Base-by-base conservation (phyloP, 2,888 invertebrate genomes). In the Heliconius ethilla region DNA sequence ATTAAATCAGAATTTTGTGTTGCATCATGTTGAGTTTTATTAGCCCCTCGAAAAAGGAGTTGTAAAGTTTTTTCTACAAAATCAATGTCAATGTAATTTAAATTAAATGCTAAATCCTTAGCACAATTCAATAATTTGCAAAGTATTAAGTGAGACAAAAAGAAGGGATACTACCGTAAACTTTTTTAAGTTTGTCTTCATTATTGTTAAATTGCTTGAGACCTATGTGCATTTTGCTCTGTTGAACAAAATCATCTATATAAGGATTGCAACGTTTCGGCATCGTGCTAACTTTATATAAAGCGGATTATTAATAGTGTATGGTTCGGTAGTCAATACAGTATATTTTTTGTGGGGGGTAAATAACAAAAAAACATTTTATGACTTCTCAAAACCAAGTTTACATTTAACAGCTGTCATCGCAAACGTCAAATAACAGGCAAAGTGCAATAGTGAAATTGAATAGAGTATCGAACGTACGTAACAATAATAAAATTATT, bases 191-290 rank as follows among this genome's bases (percentile, higher is more conserved):
- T 80, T 92, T 87, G 66, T 90, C 89, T 81, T 92, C 90, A 79
- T 90, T 94, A 80, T 94, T 94, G 79, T 92, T 93, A 77, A 90
- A 92, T 82, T 93, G 92, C 83, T 92, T 94, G 6, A 90, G 70
- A 51, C 93, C 89, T 70, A 94, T 86, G 76, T 94, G 90, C 75
- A 90, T 86, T 88, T 94, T 94, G 76, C 92, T 91, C 87, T 94
- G 94, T 11, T 90, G 91, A 37, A 93, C 84, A 82, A 87, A 92
- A 82, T 94, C 94, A 80, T 94, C 92, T 40, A 83, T 81, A 81
- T 86, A 94, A 18, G 94, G 94, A 84, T 94, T 94, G 18, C 90
- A 83, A 82, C 94, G 86, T 84, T 94, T 94, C 29, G 92, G 87
- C 94, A 94, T 94, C 11, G 33, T 79, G 27, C 33, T 65, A 15